phyloP scores from a whole-genome alignment of 1,140 invertebrate species.

The Campoletis sonorensis region DNA sequence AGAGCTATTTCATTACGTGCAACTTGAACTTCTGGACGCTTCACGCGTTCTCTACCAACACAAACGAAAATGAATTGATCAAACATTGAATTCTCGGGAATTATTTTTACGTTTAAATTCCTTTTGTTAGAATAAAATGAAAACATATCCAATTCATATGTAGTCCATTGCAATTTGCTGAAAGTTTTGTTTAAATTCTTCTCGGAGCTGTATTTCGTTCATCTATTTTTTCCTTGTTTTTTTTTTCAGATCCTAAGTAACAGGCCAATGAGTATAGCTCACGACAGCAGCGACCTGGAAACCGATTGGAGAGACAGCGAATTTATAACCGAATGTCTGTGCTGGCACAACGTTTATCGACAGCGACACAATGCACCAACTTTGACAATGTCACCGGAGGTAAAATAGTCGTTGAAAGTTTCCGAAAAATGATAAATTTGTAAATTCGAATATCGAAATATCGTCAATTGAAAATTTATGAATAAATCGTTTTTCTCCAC shows the following conservation, averaged over 20 bases:
- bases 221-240: conserved; percentile 28
- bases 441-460: background rate
- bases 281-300: conserved; percentile 82
- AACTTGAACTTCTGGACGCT: no score
- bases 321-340: conserved; percentile 87
- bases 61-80: no score
- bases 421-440: background rate
- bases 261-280: conserved; percentile 81
- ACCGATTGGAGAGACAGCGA: conserved; percentile 87
- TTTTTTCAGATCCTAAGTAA: conserved; percentile 70
- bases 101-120: no score
- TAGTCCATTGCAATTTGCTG: no score
- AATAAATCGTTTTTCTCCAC: no score
- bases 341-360: conserved; percentile 89
- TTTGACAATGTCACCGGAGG: conserved; percentile 85
- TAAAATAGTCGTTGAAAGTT: conserved; percentile 64
- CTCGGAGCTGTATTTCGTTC: background rate
- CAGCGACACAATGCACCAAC: conserved; percentile 84
- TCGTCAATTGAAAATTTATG: no score
- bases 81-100: no score
- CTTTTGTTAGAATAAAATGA: no score
- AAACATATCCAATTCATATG: no score
- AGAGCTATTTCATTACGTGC: background rate
- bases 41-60: no score
- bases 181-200: no score